Conservation (phyloP, 2,113 vertebrate genomes). For the Rissa tridactyla region DNA sequence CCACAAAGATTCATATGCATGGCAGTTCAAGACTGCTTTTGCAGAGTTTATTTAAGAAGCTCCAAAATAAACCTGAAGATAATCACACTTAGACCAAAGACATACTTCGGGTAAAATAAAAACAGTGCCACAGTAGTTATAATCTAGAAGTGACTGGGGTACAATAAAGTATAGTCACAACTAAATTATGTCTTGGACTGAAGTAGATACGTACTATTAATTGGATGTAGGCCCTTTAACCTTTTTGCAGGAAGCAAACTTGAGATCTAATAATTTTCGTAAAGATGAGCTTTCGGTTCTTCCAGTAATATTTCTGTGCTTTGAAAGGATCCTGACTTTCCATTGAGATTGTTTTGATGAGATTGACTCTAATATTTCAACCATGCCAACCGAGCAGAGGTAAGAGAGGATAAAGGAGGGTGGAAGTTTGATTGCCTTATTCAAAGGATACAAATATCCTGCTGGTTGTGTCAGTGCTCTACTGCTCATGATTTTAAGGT, state of each 20-base stretch:
- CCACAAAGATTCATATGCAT: neutral
- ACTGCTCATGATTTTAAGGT: neutral
- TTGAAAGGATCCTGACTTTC: conserved; percentile 44
- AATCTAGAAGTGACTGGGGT: conserved; percentile 24
- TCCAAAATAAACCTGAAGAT: neutral
- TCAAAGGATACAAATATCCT: neutral
- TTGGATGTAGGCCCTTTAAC: conserved; percentile 75
- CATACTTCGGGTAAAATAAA: neutral
- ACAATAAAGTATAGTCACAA: conserved; percentile 60
- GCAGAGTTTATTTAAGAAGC: neutral
- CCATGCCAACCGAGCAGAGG: neutral
- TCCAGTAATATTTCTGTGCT: conserved; percentile 73
- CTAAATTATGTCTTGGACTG: conserved; percentile 65
- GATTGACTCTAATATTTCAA: conserved; percentile 22
- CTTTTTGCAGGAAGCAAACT: conserved; percentile 76
- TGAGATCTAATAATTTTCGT: conserved; percentile 73
- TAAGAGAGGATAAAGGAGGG: neutral
- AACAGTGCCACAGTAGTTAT: neutral
- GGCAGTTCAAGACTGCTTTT: neutral
- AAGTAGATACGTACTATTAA: conserved; percentile 62
- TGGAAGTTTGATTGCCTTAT: neutral
- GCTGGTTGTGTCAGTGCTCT: neutral
- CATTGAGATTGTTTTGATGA: conserved; percentile 38
- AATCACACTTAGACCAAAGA: neutral
- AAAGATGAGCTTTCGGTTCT: conserved; percentile 69